phyloP scores from a whole-genome alignment of 2,888 invertebrate species.

The Rhimphoctona megacephalus region DNA sequence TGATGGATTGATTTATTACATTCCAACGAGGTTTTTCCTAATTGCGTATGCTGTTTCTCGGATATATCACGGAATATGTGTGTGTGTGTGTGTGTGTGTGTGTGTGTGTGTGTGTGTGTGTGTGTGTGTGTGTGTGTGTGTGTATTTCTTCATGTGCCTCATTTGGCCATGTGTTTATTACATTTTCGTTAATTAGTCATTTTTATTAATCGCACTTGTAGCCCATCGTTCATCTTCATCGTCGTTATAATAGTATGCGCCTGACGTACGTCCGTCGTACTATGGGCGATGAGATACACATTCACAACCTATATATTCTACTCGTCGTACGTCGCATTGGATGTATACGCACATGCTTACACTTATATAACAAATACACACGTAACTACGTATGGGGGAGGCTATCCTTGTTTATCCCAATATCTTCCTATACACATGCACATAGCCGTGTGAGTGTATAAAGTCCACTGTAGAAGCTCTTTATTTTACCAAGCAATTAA shows the following conservation, averaged over 20 bases:
- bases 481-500: not conserved
- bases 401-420: not conserved
- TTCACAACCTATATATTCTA: not conserved
- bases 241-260: not conserved
- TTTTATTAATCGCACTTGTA: not conserved
- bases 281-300: not conserved
- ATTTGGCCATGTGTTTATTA: not conserved
- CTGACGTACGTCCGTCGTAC: not conserved
- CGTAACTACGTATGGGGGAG: not conserved
- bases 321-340: not conserved
- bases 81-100: too few relatives aligned
- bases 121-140: too few relatives aligned
- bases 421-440: not conserved
- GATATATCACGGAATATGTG: not conserved
- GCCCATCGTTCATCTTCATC: not conserved
- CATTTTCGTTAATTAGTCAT: not conserved
- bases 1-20: conserved; percentile 6
- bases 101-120: too few relatives aligned
- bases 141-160: not conserved
- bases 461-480: not conserved
- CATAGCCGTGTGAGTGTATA: not conserved
- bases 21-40: not conserved
- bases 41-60: not conserved
- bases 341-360: not conserved
- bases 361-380: conserved; percentile 3